Percentiles rank a stretch among this genome's conserved stretches.
These are phyloP conservation scores for Mycalesis mineus DNA, from an alignment of 2,888 invertebrate species.

Conservation along the genomic window DNA sequence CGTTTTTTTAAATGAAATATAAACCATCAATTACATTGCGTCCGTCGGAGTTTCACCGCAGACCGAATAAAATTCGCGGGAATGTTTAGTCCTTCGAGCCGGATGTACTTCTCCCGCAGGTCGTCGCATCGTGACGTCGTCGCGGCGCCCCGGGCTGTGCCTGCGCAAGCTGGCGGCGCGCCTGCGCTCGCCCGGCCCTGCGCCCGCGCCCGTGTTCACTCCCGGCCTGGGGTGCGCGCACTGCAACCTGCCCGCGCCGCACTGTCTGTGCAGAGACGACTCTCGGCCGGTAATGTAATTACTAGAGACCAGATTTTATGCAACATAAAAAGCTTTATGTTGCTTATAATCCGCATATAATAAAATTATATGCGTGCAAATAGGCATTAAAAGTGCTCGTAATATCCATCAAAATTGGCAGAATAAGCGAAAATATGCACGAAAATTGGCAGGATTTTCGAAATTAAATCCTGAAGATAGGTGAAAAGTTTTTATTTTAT, in stretches of 20 bases:
- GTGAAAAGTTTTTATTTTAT: too few species aligned
- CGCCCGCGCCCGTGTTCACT: slow-evolving; percentile 22
- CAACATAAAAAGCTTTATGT: too few species aligned
- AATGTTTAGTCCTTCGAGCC: background rate
- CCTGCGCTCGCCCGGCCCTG: slow-evolving; percentile 37
- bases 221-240: slow-evolving; percentile 20
- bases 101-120: slow-evolving; percentile 31
- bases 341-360: too few species aligned
- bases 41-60: slow-evolving; percentile 65
- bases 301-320: too few species aligned
- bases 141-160: slow-evolving; percentile 49
- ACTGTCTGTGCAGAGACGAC: slow-evolving; percentile 51
- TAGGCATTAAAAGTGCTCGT: too few species aligned
- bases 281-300: background rate
- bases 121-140: slow-evolving; percentile 48
- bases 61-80: slow-evolving; percentile 33
- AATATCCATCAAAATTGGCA: too few species aligned
- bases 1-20: too few species aligned
- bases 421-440: too few species aligned
- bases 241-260: slow-evolving; percentile 28
- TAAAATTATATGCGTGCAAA: too few species aligned
- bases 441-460: too few species aligned
- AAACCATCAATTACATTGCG: background rate
- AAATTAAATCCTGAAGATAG: too few species aligned
- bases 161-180: slow-evolving; percentile 51